A percentile compares a stretch with the other conserved stretches of the same genome.
Evolutionary conservation across 2,113 vertebrate genomes (phyloP).

Genomic region (Neofelis nebulosa): DNA sequence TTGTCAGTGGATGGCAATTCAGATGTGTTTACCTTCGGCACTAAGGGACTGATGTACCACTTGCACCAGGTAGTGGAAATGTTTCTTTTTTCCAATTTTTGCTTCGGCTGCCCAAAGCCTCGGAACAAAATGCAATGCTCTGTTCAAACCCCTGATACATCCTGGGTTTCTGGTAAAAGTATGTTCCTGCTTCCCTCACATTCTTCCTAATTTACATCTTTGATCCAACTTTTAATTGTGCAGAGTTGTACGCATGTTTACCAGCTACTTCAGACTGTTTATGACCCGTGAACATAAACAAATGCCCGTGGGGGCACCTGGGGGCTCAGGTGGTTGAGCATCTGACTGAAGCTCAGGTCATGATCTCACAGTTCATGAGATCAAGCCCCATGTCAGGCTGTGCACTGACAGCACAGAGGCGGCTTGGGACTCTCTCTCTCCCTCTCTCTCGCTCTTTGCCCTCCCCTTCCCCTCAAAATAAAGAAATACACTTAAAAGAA

Average conservation of each 20-base stretch:
- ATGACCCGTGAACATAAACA: not conserved
- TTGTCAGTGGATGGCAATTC: not conserved
- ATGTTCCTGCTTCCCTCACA: not conserved
- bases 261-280: not conserved
- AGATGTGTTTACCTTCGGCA: accelerated
- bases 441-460: no score
- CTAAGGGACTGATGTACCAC: accelerated
- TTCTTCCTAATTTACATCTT: not conserved
- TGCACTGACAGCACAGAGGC: no score
- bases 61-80: accelerated
- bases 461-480: no score
- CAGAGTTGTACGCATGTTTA: accelerated
- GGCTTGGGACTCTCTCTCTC: no score
- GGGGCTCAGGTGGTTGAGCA: no score
- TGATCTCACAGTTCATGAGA: no score
- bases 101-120: not conserved
- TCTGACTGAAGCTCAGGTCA: no score
- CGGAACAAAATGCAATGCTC: accelerated
- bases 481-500: no score
- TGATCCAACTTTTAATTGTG: not conserved
- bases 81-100: not conserved
- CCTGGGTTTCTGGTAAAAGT: not conserved
- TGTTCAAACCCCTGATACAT: accelerated
- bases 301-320: not conserved
- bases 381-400: no score